phyloP scores from a whole-genome alignment of 2,113 vertebrate genomes.

The Fulica atra region DNA sequence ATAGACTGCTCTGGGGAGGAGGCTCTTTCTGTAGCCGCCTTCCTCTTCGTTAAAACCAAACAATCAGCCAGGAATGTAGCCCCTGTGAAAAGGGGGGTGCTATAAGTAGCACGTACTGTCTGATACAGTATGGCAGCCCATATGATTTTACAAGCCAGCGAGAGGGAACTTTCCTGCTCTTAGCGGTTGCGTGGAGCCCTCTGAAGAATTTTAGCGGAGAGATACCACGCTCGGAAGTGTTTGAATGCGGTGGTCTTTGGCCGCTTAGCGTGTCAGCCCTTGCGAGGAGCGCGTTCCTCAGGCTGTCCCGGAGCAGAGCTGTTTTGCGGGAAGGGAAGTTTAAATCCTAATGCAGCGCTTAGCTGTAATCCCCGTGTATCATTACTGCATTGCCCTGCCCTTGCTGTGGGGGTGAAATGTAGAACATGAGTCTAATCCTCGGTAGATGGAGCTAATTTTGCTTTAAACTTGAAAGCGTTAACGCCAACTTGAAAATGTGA shows the following conservation, averaged over 20 bases:
- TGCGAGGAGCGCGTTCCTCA: accelerated
- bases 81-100: not conserved
- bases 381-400: conserved; percentile 55
- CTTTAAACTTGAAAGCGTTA: conserved; percentile 85
- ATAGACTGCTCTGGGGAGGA: not conserved
- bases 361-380: conserved; percentile 50
- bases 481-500: conserved; percentile 92
- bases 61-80: not conserved
- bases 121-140: not conserved
- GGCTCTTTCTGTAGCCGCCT: not conserved
- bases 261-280: not conserved
- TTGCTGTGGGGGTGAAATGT: conserved; percentile 59
- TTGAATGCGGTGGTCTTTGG: not conserved
- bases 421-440: conserved; percentile 60
- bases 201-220: not conserved
- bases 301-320: not conserved
- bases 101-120: not conserved
- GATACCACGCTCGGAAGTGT: not conserved
- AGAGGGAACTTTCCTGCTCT: not conserved
- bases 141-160: not conserved
- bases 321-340: conserved; percentile 24
- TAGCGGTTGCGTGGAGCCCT: not conserved
- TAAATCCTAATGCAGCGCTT: conserved; percentile 33
- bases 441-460: conserved; percentile 71
- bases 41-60: not conserved